Base-by-base conservation (phyloP, 2,888 invertebrate genomes). In the Nephrocerus scutellatus region DNA sequence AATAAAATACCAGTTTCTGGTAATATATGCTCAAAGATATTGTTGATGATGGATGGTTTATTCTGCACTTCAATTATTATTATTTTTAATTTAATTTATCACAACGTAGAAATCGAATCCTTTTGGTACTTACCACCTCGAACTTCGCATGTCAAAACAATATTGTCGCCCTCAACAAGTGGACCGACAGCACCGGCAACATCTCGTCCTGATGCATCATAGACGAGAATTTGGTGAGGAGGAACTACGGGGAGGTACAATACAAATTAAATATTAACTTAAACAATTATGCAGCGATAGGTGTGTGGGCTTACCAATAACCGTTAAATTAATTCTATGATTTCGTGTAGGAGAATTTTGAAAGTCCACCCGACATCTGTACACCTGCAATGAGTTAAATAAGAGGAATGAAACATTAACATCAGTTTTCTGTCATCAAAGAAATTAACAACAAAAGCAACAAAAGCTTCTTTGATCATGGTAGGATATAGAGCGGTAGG, bases 281-380 rank as follows among this genome's bases (percentile, higher is more conserved):
- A 33, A 23, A 22, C 3, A 6, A 5, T 10, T 7, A 7, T 23
- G 23, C 16, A 23, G 15, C 10, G 14, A 12, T n/a, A 75, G 58
- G 74, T 74, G 16, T 75, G 74, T 34, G 74, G 59, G 55, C 83
- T 82, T 72, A 91, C 91, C 88, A 66, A 90, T 86, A 56, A 91
- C 89, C 58, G 87, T 86, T 52, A 91, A 78, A 63, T 85, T 83
- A 66, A 90, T 85, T 60, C 86, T 84, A 66, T 87, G 84, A 67
- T 87, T 89, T 56, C 88, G 79, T 10, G 90, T 89, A 20, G 89
- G 88, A 7, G 88, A 84, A 60, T 86, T 87, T 56, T 84, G 82
- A 69, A 90, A 91, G 70, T 91, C 90, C 21, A 91, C 90, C 46
- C 91, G 74, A 67, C 91, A 91, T 52, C 89, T 74, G 70, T 91